phyloP scores from a whole-genome alignment of 2,113 vertebrate genomes.

The Charadrius vociferus region DNA sequence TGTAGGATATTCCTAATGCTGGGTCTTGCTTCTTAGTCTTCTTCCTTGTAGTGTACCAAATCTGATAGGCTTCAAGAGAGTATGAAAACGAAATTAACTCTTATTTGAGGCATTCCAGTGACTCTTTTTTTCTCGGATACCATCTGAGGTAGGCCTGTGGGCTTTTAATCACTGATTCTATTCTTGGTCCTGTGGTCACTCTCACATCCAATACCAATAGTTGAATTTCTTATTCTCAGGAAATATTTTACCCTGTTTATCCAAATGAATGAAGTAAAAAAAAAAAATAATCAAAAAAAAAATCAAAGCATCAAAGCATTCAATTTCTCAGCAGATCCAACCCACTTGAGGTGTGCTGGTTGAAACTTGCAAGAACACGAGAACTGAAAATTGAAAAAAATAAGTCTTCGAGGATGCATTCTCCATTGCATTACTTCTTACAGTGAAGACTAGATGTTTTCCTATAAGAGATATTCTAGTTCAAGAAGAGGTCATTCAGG shows the following conservation, averaged over 20 bases:
- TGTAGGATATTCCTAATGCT: background rate
- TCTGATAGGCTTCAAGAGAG: background rate
- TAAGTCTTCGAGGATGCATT: background rate
- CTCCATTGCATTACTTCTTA: background rate
- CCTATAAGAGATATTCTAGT: background rate
- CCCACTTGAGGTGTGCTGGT: background rate
- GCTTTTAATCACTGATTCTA: background rate
- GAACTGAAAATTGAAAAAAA: background rate
- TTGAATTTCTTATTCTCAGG: background rate
- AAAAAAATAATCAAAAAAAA: no score
- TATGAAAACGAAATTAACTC: background rate
- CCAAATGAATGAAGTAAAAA: background rate
- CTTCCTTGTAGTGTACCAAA: background rate
- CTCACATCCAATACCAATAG: background rate
- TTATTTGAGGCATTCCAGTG: background rate
- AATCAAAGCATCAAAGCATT: background rate
- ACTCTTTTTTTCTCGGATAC: background rate
- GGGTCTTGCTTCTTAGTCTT: background rate
- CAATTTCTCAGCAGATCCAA: background rate
- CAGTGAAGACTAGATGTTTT: background rate
- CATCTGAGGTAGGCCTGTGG: background rate
- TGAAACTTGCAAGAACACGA: background rate
- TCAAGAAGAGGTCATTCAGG: background rate
- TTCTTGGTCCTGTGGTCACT: background rate
- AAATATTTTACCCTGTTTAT: background rate